Base-by-base conservation (phyloP, 2,888 invertebrate species). In the Drosophila meridiana region DNA sequence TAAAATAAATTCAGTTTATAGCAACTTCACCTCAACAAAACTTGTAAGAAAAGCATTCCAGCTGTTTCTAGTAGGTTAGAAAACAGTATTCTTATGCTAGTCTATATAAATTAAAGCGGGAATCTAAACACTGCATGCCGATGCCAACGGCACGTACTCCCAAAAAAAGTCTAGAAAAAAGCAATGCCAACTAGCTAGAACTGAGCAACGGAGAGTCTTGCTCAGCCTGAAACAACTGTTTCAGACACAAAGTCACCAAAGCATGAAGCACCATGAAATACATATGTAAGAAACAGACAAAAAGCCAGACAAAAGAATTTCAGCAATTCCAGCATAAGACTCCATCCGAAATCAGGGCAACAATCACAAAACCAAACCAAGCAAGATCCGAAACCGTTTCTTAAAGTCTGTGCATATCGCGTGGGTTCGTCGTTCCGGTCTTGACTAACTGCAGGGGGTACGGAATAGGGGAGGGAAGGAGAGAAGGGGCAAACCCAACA, bases 181-280 rank as follows among this genome's bases (percentile, higher is more conserved):
- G n/a, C 69, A 77, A 79, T 80, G 71, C 77, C 77, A 80, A 61
- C 66, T 70, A 70, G 67, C 58, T 67, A 74, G 68, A 82, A 75
- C 58, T 70, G 43, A 63, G 56, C 67, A 42, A 47, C 38, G 48
- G 68, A 38, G 50, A 34, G 40, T 50, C 20, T 20, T 65, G 7
- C 56, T n/a, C 56, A 9, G n/a, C 26, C 11, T 28, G 42, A 53
- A 69, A 14, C 53, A 61, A 61, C 40, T 57, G n/a, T 63, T 62
- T 30, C 73, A 42, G 56, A 56, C 32, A 6, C n/a, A 63, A 73
- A 60, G 32, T 64, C 62, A 77, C n/a, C 81, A 81, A 78, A 75
- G 64, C 80, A 78, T 78, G 70, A 80, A 80, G 57, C 43, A 62
- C 47, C 73, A 28, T 56, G 66, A 64, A 68, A 50, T 11, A 56